phyloP scores from a whole-genome alignment of 53 echinoderm and acorn worm species.

The Patiria pectinifera region DNA sequence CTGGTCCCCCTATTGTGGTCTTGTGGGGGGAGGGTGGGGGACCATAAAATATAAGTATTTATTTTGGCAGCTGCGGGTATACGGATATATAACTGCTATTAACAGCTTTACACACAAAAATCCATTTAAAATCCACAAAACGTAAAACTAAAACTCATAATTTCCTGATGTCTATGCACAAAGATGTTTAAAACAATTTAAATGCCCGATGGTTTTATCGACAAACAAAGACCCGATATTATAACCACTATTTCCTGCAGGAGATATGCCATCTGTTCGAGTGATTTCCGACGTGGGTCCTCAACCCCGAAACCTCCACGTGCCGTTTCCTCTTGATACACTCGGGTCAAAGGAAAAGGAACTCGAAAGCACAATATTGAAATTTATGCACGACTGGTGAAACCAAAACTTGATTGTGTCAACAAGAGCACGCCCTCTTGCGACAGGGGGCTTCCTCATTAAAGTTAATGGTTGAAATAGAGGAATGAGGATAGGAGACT shows the following conservation, averaged over 20 bases:
- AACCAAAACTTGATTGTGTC: background rate
- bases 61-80: no score
- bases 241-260: slow-evolving; percentile 32
- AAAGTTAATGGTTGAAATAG: no score
- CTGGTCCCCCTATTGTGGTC: no score
- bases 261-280: slow-evolving; percentile 14
- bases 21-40: no score
- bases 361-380: background rate
- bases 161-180: background rate
- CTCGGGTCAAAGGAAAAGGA: background rate
- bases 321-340: slow-evolving; percentile 35
- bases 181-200: background rate
- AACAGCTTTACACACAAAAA: no score
- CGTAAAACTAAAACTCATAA: background rate
- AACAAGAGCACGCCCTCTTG: background rate
- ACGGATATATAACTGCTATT: no score
- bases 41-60: no score
- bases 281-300: background rate
- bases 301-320: background rate
- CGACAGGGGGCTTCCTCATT: background rate
- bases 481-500: background rate
- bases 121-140: background rate
- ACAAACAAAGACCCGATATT: background rate
- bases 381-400: background rate
- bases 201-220: background rate